A percentile compares a stretch with the other conserved stretches of the same genome.
phyloP scores from a whole-genome alignment of 2,888 invertebrate genomes.

The Copidosoma aretas region DNA sequence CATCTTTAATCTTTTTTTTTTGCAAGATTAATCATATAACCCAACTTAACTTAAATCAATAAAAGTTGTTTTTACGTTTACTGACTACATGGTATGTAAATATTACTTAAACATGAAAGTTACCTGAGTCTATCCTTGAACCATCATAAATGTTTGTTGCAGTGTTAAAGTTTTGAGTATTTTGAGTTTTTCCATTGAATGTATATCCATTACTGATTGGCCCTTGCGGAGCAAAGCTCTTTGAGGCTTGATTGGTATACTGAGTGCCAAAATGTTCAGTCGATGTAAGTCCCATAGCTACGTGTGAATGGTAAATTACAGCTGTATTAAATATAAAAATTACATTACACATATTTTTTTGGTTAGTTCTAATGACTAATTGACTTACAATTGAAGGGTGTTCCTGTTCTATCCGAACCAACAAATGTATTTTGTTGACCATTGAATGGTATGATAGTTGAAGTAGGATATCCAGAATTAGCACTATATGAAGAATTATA shows the following conservation, averaged over 20 bases:
- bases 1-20: too few species aligned
- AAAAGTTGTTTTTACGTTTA: too few species aligned
- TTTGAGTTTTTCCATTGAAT: constrained; percentile 22
- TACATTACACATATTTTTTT: constrained; percentile 4
- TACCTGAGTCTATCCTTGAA: constrained; percentile 35
- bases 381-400: constrained; percentile 38
- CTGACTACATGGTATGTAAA: too few species aligned
- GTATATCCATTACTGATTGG: constrained; percentile 20
- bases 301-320: constrained; percentile 35
- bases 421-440: constrained; percentile 19
- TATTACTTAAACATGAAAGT: constrained; percentile 1
- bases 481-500: constrained; percentile 32
- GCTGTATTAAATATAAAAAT: constrained; percentile 27
- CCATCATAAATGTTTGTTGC: constrained; percentile 27
- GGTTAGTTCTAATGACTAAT: constrained; percentile 7
- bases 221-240: constrained; percentile 30
- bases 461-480: constrained; percentile 29
- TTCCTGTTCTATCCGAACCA: neutral
- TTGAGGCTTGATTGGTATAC: constrained; percentile 38
- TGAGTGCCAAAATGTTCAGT: constrained; percentile 33
- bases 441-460: constrained; percentile 35
- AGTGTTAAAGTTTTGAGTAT: constrained; percentile 13
- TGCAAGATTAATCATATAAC: too few species aligned
- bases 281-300: constrained; percentile 37
- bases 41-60: too few species aligned